Conservation (phyloP, 1,140 invertebrate species). For the Phymastichus coffea region DNA sequence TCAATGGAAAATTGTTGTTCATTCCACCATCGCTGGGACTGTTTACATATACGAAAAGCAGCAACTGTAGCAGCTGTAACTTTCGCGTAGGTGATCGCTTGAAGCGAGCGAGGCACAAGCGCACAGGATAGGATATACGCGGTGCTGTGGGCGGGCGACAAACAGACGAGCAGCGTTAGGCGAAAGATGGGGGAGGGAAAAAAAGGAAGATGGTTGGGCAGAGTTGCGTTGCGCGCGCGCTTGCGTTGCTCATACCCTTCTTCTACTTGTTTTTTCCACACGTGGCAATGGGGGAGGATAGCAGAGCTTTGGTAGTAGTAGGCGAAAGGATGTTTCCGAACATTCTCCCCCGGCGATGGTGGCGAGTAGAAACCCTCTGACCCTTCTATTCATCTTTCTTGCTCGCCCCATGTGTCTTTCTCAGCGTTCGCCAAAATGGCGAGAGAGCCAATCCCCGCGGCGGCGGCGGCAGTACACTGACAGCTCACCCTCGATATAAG, state of each 20-base stretch:
- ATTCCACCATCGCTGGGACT: no score
- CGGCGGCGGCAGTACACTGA: no score
- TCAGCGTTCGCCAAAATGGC: conserved; percentile 52
- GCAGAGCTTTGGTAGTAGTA: neutral
- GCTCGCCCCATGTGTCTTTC: conserved; percentile 10
- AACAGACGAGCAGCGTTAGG: no score
- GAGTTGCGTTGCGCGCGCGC: no score
- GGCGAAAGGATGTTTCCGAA: conserved; percentile 16
- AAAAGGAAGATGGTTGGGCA: neutral
- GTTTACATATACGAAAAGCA: conserved; percentile 4
- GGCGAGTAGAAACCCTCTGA: neutral
- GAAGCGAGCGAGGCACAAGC: neutral
- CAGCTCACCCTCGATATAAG: conserved; percentile 9
- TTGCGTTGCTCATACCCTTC: no score
- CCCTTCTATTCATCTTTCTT: neutral
- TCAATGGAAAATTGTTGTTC: no score
- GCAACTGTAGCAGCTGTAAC: no score
- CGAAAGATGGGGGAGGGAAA: neutral
- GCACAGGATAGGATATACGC: no score
- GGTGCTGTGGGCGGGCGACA: no score
- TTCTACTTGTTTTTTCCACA: no score
- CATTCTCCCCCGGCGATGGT: neutral
- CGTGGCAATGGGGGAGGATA: no score
- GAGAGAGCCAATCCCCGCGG: conserved; percentile 39
- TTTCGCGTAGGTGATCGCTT: neutral